Conservation (phyloP, 2,797 vertebrate genomes). For the Takifugu ocellatus region DNA sequence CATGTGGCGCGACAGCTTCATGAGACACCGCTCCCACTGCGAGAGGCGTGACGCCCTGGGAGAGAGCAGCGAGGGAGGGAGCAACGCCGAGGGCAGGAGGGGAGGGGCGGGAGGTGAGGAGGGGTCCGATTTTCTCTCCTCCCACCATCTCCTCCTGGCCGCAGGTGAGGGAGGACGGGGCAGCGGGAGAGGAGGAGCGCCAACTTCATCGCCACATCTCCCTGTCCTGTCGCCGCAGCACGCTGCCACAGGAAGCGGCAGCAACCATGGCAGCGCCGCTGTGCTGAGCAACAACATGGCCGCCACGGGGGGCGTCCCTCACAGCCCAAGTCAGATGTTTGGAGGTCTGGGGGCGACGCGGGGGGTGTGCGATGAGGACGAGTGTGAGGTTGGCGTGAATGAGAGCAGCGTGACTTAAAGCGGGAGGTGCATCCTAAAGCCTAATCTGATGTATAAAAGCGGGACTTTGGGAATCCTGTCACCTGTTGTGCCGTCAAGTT, state of each 20-base stretch:
- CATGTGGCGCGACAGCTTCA: slow-evolving; percentile 97
- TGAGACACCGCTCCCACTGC: slow-evolving; percentile 89
- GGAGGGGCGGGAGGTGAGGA: slow-evolving; percentile 47
- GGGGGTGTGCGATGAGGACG: slow-evolving; percentile 60
- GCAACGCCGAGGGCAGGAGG: slow-evolving; percentile 29
- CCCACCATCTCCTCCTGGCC: slow-evolving; percentile 61
- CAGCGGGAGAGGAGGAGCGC: slow-evolving; percentile 24
- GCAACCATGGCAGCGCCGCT: neutral
- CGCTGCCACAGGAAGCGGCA: no score
- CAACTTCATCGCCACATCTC: slow-evolving; percentile 47
- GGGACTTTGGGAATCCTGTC: slow-evolving; percentile 9
- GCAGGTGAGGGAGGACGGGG: slow-evolving; percentile 53
- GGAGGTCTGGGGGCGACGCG: slow-evolving; percentile 67
- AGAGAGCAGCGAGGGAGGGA: slow-evolving; percentile 28
- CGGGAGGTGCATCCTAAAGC: slow-evolving; percentile 3
- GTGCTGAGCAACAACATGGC: slow-evolving; percentile 43
- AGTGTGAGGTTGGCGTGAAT: slow-evolving; percentile 67
- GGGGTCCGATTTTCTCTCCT: slow-evolving; percentile 53
- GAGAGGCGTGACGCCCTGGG: slow-evolving; percentile 69
- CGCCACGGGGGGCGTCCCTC: slow-evolving; percentile 44
- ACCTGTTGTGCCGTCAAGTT: slow-evolving; percentile 14
- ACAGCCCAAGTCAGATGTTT: slow-evolving; percentile 68
- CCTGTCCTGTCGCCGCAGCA: slow-evolving; percentile 35
- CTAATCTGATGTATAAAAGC: neutral
- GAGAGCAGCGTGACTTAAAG: slow-evolving; percentile 71